A percentile compares a stretch with the other conserved stretches of the same genome.
Evolutionary conservation across 2,113 vertebrate species (phyloP).

Genomic region (Nerophis ophidion): DNA sequence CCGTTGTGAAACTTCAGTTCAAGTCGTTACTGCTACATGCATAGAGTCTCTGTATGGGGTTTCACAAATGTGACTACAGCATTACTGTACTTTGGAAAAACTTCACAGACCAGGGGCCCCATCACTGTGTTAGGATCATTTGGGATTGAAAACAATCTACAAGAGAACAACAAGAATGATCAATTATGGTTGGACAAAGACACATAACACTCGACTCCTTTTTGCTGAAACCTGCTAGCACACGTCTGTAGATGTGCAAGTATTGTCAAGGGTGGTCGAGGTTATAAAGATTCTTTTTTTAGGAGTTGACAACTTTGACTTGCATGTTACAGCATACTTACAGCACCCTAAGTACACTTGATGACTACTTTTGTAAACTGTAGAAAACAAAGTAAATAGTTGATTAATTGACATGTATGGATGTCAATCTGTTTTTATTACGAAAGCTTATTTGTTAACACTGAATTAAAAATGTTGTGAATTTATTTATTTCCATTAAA

Average conservation of each 20-base stretch:
- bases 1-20: conserved; percentile 1
- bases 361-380: neutral
- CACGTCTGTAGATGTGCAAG: conserved; percentile 39
- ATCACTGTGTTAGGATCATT: neutral
- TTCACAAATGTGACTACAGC: neutral
- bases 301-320: conserved; percentile 29
- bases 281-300: conserved; percentile 24
- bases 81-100: neutral
- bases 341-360: neutral
- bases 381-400: neutral
- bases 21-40: conserved; percentile 25
- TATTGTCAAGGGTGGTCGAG: conserved; percentile 21
- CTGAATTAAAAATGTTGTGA: no score
- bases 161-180: neutral
- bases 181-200: neutral
- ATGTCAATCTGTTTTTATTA: neutral
- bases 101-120: neutral
- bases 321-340: neutral
- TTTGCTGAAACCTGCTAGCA: conserved; percentile 48
- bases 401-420: neutral
- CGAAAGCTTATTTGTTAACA: no score
- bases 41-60: conserved; percentile 1
- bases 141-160: neutral
- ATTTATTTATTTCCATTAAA: no score
- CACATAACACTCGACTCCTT: no score